Percentiles rank a stretch among this genome's conserved stretches.
Evolutionary conservation across 1,140 invertebrate species (phyloP).

Genomic region (Anoplophora glabripennis): DNA sequence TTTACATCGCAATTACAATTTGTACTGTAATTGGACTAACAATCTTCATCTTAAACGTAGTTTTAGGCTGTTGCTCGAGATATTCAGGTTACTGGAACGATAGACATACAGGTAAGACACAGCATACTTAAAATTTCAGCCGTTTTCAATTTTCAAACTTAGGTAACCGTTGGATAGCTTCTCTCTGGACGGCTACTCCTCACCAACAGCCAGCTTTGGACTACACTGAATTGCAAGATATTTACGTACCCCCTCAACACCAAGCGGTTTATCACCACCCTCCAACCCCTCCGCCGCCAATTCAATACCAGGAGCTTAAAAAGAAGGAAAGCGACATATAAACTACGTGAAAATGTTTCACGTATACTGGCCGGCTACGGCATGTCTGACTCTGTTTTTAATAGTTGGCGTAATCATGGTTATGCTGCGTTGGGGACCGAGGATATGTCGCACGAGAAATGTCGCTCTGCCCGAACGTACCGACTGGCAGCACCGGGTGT

Average conservation of each 20-base stretch:
- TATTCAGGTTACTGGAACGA: slow-evolving; percentile 78
- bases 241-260: slow-evolving; percentile 35
- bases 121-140: slow-evolving; percentile 11
- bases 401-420: slow-evolving; percentile 71
- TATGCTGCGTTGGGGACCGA: slow-evolving; percentile 68
- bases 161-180: slow-evolving; percentile 81
- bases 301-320: slow-evolving; percentile 69
- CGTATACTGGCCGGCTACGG: slow-evolving; percentile 60
- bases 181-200: slow-evolving; percentile 78
- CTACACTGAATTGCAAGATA: slow-evolving; percentile 65
- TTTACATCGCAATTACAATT: slow-evolving; percentile 73
- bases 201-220: slow-evolving; percentile 80
- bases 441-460: slow-evolving; percentile 65
- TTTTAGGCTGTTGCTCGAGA: slow-evolving; percentile 75
- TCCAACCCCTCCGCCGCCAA: slow-evolving; percentile 35
- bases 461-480: slow-evolving; percentile 57
- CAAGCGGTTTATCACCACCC: slow-evolving; percentile 45
- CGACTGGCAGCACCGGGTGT: slow-evolving; percentile 60
- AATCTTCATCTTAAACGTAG: slow-evolving; percentile 71
- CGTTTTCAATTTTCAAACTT: slow-evolving; percentile 33
- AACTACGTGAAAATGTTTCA: slow-evolving; percentile 43
- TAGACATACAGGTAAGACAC: slow-evolving; percentile 67
- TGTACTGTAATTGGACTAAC: slow-evolving; percentile 67
- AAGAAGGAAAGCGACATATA: slow-evolving; percentile 81
- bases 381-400: slow-evolving; percentile 65